Evolutionary conservation across 92 coral and sea anemone genomes (phyloP), one percentile per base, ranked within the genome.

Genomic region (Siderastrea siderea): DNA sequence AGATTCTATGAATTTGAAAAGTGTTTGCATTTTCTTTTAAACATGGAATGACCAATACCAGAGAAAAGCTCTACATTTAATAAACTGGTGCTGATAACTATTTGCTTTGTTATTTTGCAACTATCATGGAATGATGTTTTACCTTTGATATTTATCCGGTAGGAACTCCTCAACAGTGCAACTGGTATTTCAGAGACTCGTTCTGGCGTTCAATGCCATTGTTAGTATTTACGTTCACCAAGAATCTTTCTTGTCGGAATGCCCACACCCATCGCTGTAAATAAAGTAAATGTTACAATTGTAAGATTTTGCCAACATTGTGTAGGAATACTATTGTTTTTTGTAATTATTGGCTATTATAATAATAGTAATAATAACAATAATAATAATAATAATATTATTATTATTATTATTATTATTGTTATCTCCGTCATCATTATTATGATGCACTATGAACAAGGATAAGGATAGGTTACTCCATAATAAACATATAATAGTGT

Each of bases 261-360:
- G 74, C 74, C 74, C 74, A 69, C 17, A 69, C 74, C 74, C 74
- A 69, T 69, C 74, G 74, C 74, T 19, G 47, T 8, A 69, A 0
- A 17, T 66, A n/a, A 66, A 8, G 71, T n/a, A n/a, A 66, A 43
- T 9, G 38, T 26, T 26, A 26, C 38, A 26, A 26, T 26, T 26
- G 38, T 26, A 26, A 26, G 38, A 26, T 26, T 26, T 26, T 26
- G 38, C 38, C 38, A 0, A 26, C 38, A 26, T 26, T 26, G 38
- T 26, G 38, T 26, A 26, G 38, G 38, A 26, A 26, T 26, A 26
- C 38, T 26, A 26, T 26, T 26, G 38, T 26, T 26, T 26, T 26
- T 26, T 26, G 38, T 26, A 0, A 26, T 26, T 26, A 26, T 26
- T 26, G 38, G 38, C 38, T 26, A 26, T 26, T 26, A 26, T 26